phyloP scores from a whole-genome alignment of 2,113 vertebrate genomes.

The Prietella phreatophila region DNA sequence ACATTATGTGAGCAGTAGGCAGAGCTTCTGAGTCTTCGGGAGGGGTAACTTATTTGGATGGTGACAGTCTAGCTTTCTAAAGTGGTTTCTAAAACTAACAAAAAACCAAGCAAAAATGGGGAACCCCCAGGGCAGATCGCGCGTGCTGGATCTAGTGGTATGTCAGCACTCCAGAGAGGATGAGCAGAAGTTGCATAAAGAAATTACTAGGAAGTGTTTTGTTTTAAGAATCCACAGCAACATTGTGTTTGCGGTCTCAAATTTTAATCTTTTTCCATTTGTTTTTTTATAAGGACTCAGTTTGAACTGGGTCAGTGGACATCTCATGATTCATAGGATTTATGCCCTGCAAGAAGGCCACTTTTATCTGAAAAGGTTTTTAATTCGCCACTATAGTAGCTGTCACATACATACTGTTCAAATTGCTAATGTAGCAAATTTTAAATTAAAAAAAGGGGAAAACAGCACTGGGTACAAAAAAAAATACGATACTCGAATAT shows the following conservation, averaged over 20 bases:
- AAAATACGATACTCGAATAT: not conserved
- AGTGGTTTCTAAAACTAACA: not conserved
- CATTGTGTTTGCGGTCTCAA: not conserved
- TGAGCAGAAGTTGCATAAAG: not conserved
- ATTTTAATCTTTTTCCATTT: not conserved
- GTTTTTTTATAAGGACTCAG: not conserved
- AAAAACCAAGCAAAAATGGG: no score
- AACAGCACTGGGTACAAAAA: constrained; percentile 6
- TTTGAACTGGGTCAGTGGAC: not conserved
- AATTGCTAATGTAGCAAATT: constrained; percentile 10
- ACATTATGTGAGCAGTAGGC: not conserved
- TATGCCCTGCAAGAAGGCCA: not conserved
- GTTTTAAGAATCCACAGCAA: not conserved
- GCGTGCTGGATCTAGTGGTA: not conserved
- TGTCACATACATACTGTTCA: not conserved
- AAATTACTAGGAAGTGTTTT: not conserved
- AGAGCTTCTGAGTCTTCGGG: not conserved
- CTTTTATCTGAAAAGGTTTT: not conserved
- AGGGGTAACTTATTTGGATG: not conserved
- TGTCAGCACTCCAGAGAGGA: not conserved
- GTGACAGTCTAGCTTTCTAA: not conserved
- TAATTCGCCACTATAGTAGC: not conserved
- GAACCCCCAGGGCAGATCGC: not conserved
- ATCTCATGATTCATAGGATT: not conserved
- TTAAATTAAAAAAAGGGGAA: not conserved